Evolutionary conservation across 2,888 invertebrate species (phyloP), one percentile per base, ranked within the genome.

Genomic region (Iphiclides podalirius): DNA sequence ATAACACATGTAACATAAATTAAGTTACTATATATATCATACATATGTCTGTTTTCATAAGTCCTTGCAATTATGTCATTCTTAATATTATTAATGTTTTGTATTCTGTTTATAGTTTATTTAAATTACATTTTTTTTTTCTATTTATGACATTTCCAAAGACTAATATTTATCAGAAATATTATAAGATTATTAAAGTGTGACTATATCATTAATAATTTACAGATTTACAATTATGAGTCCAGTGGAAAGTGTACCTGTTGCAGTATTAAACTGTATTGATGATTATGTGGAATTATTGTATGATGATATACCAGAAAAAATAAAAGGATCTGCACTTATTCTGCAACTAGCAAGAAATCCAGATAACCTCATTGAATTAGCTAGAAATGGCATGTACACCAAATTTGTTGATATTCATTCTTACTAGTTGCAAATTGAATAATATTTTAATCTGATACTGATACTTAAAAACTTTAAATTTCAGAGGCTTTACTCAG

Each of bases 271-370:
- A 58, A 94, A 95, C 72, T 93, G 94, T 74, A 91, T 98, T 55
- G 96, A 98, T 74, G 95, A 94, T 65, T 99, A 99, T 83, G 95
- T 99, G 46, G 99, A 99, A 80, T 85, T 98, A 56, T 89, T 99
- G 13, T 99, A 99, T 81, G 99, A 99, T 83, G 98, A 98, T 60
- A 92, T 95, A 71, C 91, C 93, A 20, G 98, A 98, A 69, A 98
- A 98, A 89, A 94, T 98, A 38, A 93, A 93, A 76, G 99, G 98
- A 16, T 97, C 98, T 4, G 94, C 95, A 16, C 90, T 97, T 56
- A 96, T 99, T 58, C 89, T 98, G 42, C 96, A 98, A 79, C 91
- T 99, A 54, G 96, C 98, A 1, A 92, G 97, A 68, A 95, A 97
- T 80, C 95, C 97, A 8, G 97, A 98, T 71, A 98, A 99, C 90